Base-by-base conservation (phyloP, 2,113 vertebrate species). In the Camelus bactrianus region DNA sequence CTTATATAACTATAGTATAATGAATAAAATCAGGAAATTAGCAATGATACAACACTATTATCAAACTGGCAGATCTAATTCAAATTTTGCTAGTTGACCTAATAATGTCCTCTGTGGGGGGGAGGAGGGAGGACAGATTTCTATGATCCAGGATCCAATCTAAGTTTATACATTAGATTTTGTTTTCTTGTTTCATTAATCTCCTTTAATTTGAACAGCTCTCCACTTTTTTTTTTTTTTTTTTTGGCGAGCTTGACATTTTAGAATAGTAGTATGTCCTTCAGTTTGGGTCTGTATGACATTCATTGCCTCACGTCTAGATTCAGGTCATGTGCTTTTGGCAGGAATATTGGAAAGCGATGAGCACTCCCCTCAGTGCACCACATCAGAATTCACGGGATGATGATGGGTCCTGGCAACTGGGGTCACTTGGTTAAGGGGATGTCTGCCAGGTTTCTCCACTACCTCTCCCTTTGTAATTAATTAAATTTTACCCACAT, bases 1-100 rank as follows among this genome's bases (percentile, higher is more conserved):
- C 50, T 94, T 69, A 81, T 9, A 30, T 69, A 87, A 91, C 8
- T 70, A 52, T 13, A 58, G 13, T 20, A 64, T 62, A 80, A 75
- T 24, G 22, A 87, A 82, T 16, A 79, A 92, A 88, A 92, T 72
- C 35, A 77, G 60, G 77, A 87, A 88, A 81, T 70, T 83, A 70
- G 83, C 76, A 70, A 52, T 64, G 30, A 70, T 77, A 77, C 28
- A 92, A 64, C 42, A 2, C 30, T 54, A 62, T 76, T 64, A 88
- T 24, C n/a, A 20, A 70, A 48, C 9, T 4, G 79, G 28, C 5
- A 90, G 30, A 80, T 28, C 30, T 89, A 90, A 65, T 73, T 64
- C 48, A 79, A 30, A 79, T 56, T 91, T 84, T 84, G 15, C 62
- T 64, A 46, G 64, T 28, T 77, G 76, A 48, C 56, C 76, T 77